phyloP scores from a whole-genome alignment of 2,797 vertebrate genomes.

The Enteromius viviparus region DNA sequence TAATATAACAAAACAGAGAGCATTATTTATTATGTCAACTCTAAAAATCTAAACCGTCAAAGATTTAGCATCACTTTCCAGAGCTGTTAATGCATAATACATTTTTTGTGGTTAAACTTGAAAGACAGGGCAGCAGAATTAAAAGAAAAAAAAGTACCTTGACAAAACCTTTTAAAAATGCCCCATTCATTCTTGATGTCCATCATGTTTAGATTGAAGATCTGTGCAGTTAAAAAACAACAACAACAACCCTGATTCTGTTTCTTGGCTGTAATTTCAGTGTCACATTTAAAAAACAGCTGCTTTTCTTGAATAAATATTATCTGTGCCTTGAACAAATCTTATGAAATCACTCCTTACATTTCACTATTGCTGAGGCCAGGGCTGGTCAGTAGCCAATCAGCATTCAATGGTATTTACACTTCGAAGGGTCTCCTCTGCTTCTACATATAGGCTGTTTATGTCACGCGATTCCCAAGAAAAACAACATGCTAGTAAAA shows the following conservation, averaged over 20 bases:
- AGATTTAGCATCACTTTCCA: not conserved
- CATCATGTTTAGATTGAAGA: not conserved
- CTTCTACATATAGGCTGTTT: constrained; percentile 53
- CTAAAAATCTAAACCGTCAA: too few relatives aligned
- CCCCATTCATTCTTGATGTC: not conserved
- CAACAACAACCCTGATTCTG: too few relatives aligned
- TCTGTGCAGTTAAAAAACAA: not conserved
- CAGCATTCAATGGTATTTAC: not conserved
- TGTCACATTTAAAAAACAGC: not conserved
- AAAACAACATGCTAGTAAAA: constrained; percentile 13
- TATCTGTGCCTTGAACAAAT: not conserved
- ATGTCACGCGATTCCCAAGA: constrained; percentile 34
- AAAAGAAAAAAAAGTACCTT: not conserved
- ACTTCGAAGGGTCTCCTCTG: constrained; percentile 23
- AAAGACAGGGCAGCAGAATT: not conserved
- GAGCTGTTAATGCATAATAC: not conserved
- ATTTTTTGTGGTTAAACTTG: not conserved
- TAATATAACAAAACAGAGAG: not conserved
- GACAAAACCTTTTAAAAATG: not conserved
- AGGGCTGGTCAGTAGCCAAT: constrained; percentile 30
- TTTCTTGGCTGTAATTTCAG: not conserved
- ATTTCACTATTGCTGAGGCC: not conserved
- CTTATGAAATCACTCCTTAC: not conserved
- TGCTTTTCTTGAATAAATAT: not conserved
- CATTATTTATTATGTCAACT: not conserved